These are phyloP conservation scores for Xiphophorus birchmanni DNA, from an alignment of 2,797 vertebrate species.

Conservation along the genomic window DNA sequence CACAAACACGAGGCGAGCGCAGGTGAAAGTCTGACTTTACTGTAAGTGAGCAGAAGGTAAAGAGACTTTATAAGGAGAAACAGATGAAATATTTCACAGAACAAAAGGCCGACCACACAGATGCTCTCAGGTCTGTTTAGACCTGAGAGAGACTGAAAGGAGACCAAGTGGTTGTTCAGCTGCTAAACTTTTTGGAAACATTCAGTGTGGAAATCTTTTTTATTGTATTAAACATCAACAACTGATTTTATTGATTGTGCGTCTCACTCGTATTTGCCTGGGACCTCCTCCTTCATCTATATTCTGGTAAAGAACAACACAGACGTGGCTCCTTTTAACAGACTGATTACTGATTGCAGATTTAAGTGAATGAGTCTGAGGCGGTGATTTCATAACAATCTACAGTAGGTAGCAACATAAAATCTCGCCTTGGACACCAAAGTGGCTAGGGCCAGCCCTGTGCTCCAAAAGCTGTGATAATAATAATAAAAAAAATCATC, in stretches of 20 bases:
- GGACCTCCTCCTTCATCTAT: too few species aligned
- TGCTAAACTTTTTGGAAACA: not conserved
- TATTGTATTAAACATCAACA: not conserved
- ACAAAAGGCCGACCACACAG: not conserved
- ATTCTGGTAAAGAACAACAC: too few species aligned
- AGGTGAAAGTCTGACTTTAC: not conserved
- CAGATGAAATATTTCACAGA: not conserved
- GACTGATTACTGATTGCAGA: too few species aligned
- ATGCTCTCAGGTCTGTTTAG: not conserved
- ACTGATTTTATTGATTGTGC: not conserved
- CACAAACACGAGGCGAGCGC: not conserved
- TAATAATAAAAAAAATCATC: not conserved
- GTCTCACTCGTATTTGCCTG: too few species aligned
- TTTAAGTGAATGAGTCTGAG: too few species aligned
- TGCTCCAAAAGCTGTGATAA: too few species aligned
- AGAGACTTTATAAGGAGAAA: not conserved
- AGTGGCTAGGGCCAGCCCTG: too few species aligned
- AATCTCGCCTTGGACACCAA: too few species aligned
- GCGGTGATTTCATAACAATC: too few species aligned
- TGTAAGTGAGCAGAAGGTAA: not conserved
- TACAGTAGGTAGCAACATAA: too few species aligned
- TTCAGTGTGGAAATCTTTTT: not conserved
- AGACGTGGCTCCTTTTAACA: too few species aligned
- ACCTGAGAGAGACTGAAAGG: not conserved
- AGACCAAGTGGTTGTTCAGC: not conserved